Evolutionary conservation across 2,797 vertebrate species (phyloP), one percentile per base, ranked within the genome.

Genomic region (Mallotus villosus): DNA sequence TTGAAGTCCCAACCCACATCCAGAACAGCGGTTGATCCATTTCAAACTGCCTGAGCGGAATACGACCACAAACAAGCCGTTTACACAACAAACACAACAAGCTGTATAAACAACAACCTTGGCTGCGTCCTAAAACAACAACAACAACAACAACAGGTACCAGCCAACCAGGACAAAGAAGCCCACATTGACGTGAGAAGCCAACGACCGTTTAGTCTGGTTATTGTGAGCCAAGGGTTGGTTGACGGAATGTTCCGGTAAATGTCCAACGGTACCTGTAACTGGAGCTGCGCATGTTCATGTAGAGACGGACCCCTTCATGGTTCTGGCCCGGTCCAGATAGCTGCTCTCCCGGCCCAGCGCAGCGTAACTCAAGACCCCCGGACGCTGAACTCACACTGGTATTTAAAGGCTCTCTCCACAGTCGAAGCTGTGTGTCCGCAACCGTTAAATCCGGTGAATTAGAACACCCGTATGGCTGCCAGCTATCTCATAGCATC

Each of bases 401-500:
- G 82, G 82, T 91, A 90, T 91, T 90, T 91, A 89, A 90, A 90
- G 88, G 85, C 74, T 67, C 74, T 81, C 83, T 80, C 86, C 68
- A 77, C 80, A 79, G 75, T 74, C 86, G 86, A 74, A 85, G 83
- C 81, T 73, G 76, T 72, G 76, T 72, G 68, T 82, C 76, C 63
- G 34, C 78, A 53, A n/a, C 41, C 57, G 68, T 63, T 81, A 81
- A 77, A 82, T 68, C 78, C 6, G 21, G 73, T 34, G 76, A 87
- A 84, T 86, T 61, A 87, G 88, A 88, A 78, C 71, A 57, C 22
- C 72, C 82, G 46, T 59, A 81, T 80, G 16, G 19, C 19, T 55
- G 51, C 51, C 19, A 55, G 16, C 16, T n/a, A 55, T n/a, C 16
- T n/a, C 16, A 3, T 17, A 17, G 19, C 51, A 55, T n/a, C 16